These are phyloP conservation scores for Drosophila pallidifrons DNA, from an alignment of 1,140 invertebrate genomes.

Conservation along the genomic window DNA sequence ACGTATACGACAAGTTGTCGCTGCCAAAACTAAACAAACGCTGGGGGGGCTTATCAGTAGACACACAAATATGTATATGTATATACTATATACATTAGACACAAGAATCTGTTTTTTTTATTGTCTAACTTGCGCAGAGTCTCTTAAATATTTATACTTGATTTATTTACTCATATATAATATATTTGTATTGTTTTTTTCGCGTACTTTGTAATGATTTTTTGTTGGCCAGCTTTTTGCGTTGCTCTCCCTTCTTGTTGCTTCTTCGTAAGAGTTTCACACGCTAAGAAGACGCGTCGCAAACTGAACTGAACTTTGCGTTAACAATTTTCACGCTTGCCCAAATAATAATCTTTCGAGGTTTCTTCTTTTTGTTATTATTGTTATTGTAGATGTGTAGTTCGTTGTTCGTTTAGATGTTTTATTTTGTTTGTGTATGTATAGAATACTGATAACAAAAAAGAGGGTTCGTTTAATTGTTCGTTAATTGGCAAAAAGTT, in stretches of 20 bases:
- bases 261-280: constrained; percentile 16
- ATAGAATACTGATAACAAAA: constrained; percentile 74
- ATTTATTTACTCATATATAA: constrained; percentile 26
- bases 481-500: constrained; percentile 59
- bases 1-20: constrained; percentile 5
- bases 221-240: constrained; percentile 14
- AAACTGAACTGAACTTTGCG: constrained; percentile 48
- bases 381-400: constrained; percentile 12
- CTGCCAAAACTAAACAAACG: constrained; percentile 18
- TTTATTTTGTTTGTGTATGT: constrained; percentile 44
- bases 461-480: constrained; percentile 67
- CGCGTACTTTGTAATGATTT: constrained; percentile 2
- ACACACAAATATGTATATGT: constrained; percentile 1
- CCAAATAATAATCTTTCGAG: constrained; percentile 35
- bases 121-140: constrained; percentile 8
- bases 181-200: constrained; percentile 16
- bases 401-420: constrained; percentile 41
- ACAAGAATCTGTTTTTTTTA: constrained; percentile 4
- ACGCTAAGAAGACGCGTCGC: constrained; percentile 39
- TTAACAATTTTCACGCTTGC: constrained; percentile 46
- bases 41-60: constrained; percentile 39
- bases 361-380: constrained; percentile 28
- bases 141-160: constrained; percentile 5
- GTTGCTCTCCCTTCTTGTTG: neutral
- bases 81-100: neutral